Evolutionary conservation across 2,888 invertebrate genomes (phyloP), one percentile per base, ranked within the genome.

Genomic region (Caenorhabditis japonica): DNA sequence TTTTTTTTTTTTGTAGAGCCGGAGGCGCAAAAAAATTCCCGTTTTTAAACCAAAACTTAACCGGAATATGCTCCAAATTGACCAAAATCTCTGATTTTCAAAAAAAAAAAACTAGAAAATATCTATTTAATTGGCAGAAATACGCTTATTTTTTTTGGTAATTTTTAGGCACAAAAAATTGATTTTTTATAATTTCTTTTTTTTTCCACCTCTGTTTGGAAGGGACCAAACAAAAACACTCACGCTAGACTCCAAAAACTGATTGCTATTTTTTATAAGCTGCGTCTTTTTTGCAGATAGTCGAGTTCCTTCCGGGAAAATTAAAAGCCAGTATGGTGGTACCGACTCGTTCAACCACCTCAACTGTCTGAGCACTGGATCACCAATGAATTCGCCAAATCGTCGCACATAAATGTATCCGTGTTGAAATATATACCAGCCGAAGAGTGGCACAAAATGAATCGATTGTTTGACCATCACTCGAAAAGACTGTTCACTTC

Each of bases 391-490:
- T 7, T 73, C 75, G 7, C 85, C 84, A 52, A 84, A 84, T 2
- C 85, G 69, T 2, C 84, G 77, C 3, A 85, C 85, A 61, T 85
- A 85, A 55, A 85, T 82, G 72, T 82, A 85, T 7, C 85, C 85
- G 49, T 83, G 84, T 76, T 85, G 85, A 59, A 83, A 81, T 15
- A 84, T 82, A 68, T 85, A 85, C 85, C 85, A 85, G 8, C 85
- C 85, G 73, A 84, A 85, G 13, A 85, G 68, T 2, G 85, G 85
- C 4, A 84, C 83, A 38, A 80, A 75, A 59, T 83, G 84, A 25
- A 85, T 85, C 17, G 80, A 79, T 55, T 81, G 59, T 58, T 85
- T 85, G 25, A 85, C 80, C 76, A 85, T 78, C 38, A 84, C 83
- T 8, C 85, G 75, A 44, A 83, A 78, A 5, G 82, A 79, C 38